Percentiles rank a stretch among this genome's conserved stretches.
Evolutionary conservation across 2,888 invertebrate species (phyloP).

Genomic region (Atethmia centrago): DNA sequence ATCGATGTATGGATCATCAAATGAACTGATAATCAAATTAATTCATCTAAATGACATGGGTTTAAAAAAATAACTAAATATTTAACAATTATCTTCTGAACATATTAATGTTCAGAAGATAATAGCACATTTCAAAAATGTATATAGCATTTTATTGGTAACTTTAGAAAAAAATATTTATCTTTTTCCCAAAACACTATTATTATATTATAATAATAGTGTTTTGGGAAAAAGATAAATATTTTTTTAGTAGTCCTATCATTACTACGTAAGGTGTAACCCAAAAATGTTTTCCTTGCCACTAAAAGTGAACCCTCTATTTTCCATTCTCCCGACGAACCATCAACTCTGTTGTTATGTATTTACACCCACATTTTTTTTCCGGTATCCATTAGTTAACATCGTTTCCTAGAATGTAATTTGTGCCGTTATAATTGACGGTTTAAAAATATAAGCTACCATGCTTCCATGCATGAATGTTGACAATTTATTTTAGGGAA

Average conservation of each 20-base stretch:
- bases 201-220: too few species aligned
- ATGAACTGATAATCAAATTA: not conserved
- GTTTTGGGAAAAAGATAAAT: too few species aligned
- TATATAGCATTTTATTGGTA: too few species aligned
- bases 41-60: not conserved
- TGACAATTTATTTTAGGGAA: conserved; percentile 27
- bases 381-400: conserved; percentile 57
- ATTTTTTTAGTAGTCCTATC: too few species aligned
- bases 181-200: not conserved
- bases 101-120: too few species aligned
- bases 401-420: conserved; percentile 51
- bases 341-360: conserved; percentile 31
- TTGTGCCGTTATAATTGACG: conserved; percentile 50
- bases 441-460: conserved; percentile 57
- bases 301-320: not conserved
- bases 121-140: too few species aligned
- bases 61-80: not conserved
- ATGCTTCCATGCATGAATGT: conserved; percentile 6
- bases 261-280: not conserved
- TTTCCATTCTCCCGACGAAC: conserved; percentile 20
- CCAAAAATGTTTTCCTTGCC: not conserved
- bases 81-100: not conserved
- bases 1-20: too few species aligned
- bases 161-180: not conserved
- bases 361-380: conserved; percentile 53